phyloP scores from a whole-genome alignment of 1,140 invertebrate species.

The Lanistes nyassanus region DNA sequence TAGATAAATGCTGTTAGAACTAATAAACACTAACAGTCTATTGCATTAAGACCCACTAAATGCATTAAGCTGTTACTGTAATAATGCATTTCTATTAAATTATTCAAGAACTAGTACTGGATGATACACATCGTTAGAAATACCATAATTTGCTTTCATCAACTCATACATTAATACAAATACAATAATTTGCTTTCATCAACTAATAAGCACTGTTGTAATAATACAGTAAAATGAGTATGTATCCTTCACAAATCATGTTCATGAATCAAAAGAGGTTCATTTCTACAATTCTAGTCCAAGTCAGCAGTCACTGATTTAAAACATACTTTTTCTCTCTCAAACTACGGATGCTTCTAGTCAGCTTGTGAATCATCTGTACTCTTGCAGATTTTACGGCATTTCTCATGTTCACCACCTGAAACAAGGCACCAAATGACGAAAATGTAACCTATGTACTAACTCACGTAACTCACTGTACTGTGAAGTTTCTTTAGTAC shows the following conservation, averaged over 20 bases:
- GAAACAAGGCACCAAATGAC: not conserved
- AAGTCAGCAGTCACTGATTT: too few relatives aligned
- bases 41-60: too few relatives aligned
- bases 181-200: not conserved
- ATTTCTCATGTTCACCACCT: slow-evolving; percentile 41
- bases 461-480: not conserved
- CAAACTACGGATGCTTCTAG: slow-evolving; percentile 26
- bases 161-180: not conserved
- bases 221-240: slow-evolving; percentile 1
- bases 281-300: not conserved
- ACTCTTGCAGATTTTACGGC: slow-evolving; percentile 37
- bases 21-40: too few relatives aligned
- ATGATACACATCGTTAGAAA: too few relatives aligned
- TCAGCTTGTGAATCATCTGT: slow-evolving; percentile 42
- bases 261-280: not conserved
- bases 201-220: not conserved
- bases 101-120: too few relatives aligned
- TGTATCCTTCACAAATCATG: not conserved
- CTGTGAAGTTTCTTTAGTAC: not conserved
- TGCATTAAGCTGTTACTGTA: too few relatives aligned
- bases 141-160: not conserved
- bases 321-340: slow-evolving; percentile 32
- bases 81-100: too few relatives aligned
- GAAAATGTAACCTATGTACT: not conserved
- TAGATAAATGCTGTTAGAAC: too few relatives aligned